Percentiles rank a stretch among this genome's conserved stretches.
Conservation (phyloP, 92 coral and sea anemone genomes). For the Plumapathes pennacea region DNA sequence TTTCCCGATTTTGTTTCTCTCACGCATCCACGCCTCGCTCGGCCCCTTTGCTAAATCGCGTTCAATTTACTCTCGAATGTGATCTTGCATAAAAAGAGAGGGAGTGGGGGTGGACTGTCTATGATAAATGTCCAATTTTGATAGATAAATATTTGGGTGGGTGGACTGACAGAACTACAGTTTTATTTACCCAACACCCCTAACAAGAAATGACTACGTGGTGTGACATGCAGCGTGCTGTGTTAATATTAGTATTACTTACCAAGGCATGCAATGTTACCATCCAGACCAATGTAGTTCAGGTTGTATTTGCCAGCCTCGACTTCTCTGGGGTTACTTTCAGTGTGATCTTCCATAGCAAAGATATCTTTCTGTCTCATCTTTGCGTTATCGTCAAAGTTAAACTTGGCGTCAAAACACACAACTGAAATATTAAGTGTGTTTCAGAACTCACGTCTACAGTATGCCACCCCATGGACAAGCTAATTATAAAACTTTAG, state of each 20-base stretch:
- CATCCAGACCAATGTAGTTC: constrained; percentile 95
- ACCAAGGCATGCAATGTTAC: constrained; percentile 98
- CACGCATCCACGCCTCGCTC: no score
- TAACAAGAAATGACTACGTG: no score
- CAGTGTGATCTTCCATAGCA: constrained; percentile 87
- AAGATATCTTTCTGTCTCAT: constrained; percentile 85
- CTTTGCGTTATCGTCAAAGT: constrained; percentile 95
- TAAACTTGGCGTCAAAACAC: constrained; percentile 97
- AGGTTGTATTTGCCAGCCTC: constrained; percentile 86
- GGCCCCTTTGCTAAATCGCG: no score
- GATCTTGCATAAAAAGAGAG: not conserved
- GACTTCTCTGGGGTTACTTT: constrained; percentile 93
- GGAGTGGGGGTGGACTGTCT: no score
- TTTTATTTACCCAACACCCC: no score
- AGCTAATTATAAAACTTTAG: no score
- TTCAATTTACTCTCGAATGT: not conserved
- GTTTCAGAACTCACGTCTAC: no score
- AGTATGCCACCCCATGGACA: no score
- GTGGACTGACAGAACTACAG: no score
- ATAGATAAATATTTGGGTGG: no score
- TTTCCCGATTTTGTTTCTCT: no score
- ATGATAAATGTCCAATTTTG: not conserved
- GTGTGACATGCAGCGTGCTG: not conserved
- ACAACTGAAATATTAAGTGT: constrained; percentile 65
- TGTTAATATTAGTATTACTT: no score